phyloP scores from a whole-genome alignment of 2,797 vertebrate genomes.

The Oophaga sylvatica region DNA sequence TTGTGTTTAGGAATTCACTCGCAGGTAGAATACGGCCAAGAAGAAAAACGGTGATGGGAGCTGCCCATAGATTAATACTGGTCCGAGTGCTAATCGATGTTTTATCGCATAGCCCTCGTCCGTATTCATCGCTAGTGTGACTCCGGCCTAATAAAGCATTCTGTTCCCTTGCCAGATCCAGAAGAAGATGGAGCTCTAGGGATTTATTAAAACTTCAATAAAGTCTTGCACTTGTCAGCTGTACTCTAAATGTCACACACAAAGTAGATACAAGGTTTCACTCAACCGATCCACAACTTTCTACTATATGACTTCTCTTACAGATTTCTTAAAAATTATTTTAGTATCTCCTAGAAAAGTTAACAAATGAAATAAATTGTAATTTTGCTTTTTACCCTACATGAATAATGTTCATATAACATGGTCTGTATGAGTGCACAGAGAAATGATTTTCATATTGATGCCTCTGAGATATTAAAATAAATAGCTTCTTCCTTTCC shows the following conservation, averaged over 20 bases:
- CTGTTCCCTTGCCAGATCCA: too few relatives aligned
- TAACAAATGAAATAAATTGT: neutral
- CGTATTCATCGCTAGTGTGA: too few relatives aligned
- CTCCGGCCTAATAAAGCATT: too few relatives aligned
- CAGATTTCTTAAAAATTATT: neutral
- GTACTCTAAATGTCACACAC: neutral
- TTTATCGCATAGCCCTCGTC: too few relatives aligned
- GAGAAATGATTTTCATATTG: neutral
- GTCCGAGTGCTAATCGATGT: too few relatives aligned
- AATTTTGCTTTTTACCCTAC: neutral
- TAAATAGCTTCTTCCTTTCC: constrained; percentile 16
- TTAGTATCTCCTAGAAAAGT: neutral
- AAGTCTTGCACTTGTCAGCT: neutral
- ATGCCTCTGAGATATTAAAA: neutral
- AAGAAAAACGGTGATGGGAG: too few relatives aligned
- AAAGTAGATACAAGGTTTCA: neutral
- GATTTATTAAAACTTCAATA: neutral
- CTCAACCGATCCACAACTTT: too few relatives aligned
- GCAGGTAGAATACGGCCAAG: too few relatives aligned
- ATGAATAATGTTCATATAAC: neutral
- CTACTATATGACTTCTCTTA: too few relatives aligned
- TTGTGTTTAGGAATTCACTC: too few relatives aligned
- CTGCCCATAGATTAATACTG: too few relatives aligned
- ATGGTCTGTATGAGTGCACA: neutral
- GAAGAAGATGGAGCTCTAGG: too few relatives aligned